Evolutionary conservation across 2,113 vertebrate genomes (phyloP), one percentile per base, ranked within the genome.

Genomic region (Onychostruthus taczanowskii): DNA sequence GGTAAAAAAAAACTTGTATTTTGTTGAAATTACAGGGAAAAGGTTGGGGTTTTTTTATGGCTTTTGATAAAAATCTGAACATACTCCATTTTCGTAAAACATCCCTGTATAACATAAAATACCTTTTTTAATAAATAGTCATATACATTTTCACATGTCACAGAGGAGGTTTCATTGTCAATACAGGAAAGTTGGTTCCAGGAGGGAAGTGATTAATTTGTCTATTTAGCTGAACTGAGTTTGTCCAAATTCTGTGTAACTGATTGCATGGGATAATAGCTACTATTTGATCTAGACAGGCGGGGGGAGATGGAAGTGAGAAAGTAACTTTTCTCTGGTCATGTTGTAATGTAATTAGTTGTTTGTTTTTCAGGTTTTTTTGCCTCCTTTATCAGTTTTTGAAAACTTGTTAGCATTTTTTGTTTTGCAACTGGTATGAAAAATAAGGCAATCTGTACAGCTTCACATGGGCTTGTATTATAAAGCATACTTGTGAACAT

Each of bases 331-430:
- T 91, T 76, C 46, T 61, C 41, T 79, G 41, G 41, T 53, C n/a
- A 14, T 47, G 19, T 47, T 31, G 6, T n/a, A 79, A 58, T 39
- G 18, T 24, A 43, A 43, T 79, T 74, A 58, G 6, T 26, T 64
- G 8, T 28, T n/a, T 41, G 23, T 19, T 49, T 28, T n/a, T n/a
- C 10, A 0, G 4, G 11, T 6, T 6, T 13, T 8, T 6, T 12
- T 55, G 15, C 28, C 12, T 7, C 7, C 12, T 23, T n/a, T 43
- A 28, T 43, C 23, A 13, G 9, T 84, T 86, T 56, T 87, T 72
- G 41, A 75, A 89, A 81, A 10, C 13, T 78, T 59, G 27, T 50
- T 30, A 59, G 21, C 19, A 24, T 17, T 49, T 28, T 70, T 82
- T 80, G 44, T 52, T 83, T 78, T 61, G 46, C 21, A 81, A 16